A percentile compares a stretch with the other conserved stretches of the same genome.
Evolutionary conservation across 2,888 invertebrate genomes (phyloP).

Genomic region (Agapostemon virescens): DNA sequence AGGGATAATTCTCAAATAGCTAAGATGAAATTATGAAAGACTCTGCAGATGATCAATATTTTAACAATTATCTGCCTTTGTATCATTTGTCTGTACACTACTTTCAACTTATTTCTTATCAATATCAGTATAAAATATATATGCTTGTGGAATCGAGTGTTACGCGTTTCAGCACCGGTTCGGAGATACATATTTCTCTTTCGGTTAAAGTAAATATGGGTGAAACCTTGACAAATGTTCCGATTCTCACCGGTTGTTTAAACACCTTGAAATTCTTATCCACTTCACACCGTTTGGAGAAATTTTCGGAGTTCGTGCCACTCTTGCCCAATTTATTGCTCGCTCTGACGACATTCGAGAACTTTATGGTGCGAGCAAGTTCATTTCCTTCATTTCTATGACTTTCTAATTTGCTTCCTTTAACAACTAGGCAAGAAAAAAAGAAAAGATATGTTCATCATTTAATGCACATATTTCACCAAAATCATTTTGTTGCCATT

Average conservation of each 20-base stretch:
- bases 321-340: constrained; percentile 43
- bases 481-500: not conserved
- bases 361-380: constrained; percentile 5
- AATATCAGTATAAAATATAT: not conserved
- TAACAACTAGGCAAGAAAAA: not conserved
- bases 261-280: constrained; percentile 38
- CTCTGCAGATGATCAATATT: no score
- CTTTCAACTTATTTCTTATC: not conserved
- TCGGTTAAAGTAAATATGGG: no score
- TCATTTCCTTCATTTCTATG: not conserved
- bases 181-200: not conserved
- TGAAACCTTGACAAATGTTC: constrained; percentile 5
- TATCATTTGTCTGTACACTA: not conserved
- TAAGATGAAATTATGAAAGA: no score
- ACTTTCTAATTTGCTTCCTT: constrained; percentile 27
- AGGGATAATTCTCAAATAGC: no score
- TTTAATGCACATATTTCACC: not conserved
- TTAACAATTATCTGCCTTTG: not conserved
- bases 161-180: not conserved
- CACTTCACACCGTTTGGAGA: constrained; percentile 62
- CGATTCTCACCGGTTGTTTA: constrained; percentile 11
- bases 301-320: constrained; percentile 47
- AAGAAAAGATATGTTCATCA: not conserved
- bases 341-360: constrained; percentile 37
- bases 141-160: not conserved